These are phyloP conservation scores for Orthosia incerta DNA, from an alignment of 2,888 invertebrate genomes.

Conservation along the genomic window DNA sequence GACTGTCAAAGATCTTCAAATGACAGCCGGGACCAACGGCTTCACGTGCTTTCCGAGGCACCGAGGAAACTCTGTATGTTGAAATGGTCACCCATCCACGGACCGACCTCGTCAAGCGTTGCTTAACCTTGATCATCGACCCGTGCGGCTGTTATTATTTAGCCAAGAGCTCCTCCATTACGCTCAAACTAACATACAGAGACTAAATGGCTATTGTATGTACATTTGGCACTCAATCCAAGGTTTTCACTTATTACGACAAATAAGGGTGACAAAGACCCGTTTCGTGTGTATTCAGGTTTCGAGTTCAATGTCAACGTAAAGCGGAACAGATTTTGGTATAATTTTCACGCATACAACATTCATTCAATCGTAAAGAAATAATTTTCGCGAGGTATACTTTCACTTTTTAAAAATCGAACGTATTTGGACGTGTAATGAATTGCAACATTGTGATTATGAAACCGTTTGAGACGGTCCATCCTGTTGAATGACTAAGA, in stretches of 20 bases:
- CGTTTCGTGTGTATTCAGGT: slow-evolving; percentile 29
- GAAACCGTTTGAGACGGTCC: slow-evolving; percentile 1
- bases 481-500: slow-evolving; percentile 39
- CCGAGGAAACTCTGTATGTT: too few species aligned
- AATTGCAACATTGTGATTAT: slow-evolving; percentile 36
- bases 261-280: slow-evolving; percentile 20
- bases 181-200: neutral
- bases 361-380: neutral
- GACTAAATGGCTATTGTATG: slow-evolving; percentile 1
- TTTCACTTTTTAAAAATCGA: slow-evolving; percentile 48
- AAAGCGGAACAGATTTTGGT: slow-evolving; percentile 5
- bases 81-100: too few species aligned
- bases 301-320: slow-evolving; percentile 47
- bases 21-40: too few species aligned
- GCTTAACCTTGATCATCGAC: too few species aligned
- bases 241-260: slow-evolving; percentile 17
- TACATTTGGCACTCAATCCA: slow-evolving; percentile 35
- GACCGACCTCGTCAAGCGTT: too few species aligned
- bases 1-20: too few species aligned
- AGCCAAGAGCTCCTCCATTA: too few species aligned
- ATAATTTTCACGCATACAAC: slow-evolving; percentile 4
- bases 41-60: too few species aligned
- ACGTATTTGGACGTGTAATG: slow-evolving; percentile 14
- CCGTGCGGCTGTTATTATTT: too few species aligned
- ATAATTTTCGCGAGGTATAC: slow-evolving; percentile 7